Conservation (phyloP, 1,140 invertebrate species). For the Branchinecta lynchi region DNA sequence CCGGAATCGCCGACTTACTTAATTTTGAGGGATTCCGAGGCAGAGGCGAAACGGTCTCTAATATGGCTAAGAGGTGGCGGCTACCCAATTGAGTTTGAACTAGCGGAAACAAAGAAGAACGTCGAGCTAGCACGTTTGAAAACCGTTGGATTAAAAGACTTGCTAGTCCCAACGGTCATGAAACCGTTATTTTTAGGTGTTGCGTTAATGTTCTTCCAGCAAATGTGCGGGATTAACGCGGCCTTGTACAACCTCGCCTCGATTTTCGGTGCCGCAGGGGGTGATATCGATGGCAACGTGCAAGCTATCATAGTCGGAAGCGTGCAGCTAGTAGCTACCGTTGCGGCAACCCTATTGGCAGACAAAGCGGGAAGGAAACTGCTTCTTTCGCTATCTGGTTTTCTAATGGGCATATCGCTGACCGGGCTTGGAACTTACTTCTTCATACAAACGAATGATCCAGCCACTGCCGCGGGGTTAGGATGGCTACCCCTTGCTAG, state of each 20-base stretch:
- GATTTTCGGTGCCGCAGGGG: slow-evolving; percentile 47
- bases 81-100: slow-evolving; percentile 46
- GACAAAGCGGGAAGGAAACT: slow-evolving; percentile 56
- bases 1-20: slow-evolving; percentile 66
- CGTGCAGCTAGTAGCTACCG: slow-evolving; percentile 52
- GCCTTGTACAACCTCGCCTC: slow-evolving; percentile 60
- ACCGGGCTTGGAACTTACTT: slow-evolving; percentile 39
- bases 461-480: slow-evolving; percentile 19
- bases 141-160: slow-evolving; percentile 26
- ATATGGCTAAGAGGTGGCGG: slow-evolving; percentile 45
- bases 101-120: slow-evolving; percentile 39
- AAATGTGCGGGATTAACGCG: slow-evolving; percentile 67
- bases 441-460: slow-evolving; percentile 30
- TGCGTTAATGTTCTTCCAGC: slow-evolving; percentile 68
- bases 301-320: slow-evolving; percentile 56
- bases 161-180: slow-evolving; percentile 41
- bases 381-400: slow-evolving; percentile 45
- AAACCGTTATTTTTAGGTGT: slow-evolving; percentile 55
- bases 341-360: slow-evolving; percentile 50
- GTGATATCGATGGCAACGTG: slow-evolving; percentile 35
- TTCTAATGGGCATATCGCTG: slow-evolving; percentile 43
- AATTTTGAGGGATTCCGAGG: slow-evolving; percentile 40
- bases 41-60: slow-evolving; percentile 45
- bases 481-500: slow-evolving; percentile 40
- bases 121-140: not conserved